These are phyloP conservation scores for Crenichthys baileyi DNA, from an alignment of 2,797 vertebrate species.

Conservation along the genomic window DNA sequence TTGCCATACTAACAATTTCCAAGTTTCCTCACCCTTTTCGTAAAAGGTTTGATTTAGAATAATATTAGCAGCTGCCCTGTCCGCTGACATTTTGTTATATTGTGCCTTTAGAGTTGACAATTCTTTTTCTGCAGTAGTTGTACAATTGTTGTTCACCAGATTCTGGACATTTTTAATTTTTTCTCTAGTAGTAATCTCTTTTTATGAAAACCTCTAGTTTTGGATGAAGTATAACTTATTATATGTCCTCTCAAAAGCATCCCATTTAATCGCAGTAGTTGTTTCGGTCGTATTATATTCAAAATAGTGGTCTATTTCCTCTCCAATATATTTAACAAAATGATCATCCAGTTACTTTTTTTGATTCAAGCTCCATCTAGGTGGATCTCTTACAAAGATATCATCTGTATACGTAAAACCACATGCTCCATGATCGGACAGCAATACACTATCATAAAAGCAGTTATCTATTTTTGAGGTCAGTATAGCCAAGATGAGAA, in stretches of 20 bases:
- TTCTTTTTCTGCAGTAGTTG: background rate
- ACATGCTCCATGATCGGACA: background rate
- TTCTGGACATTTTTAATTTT: background rate
- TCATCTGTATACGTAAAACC: background rate
- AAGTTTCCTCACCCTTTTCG: background rate
- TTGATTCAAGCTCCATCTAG: background rate
- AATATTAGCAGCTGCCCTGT: background rate
- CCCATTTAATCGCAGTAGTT: background rate
- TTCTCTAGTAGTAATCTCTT: background rate
- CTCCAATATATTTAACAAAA: background rate
- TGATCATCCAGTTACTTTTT: background rate
- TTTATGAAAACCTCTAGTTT: background rate
- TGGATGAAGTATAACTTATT: background rate
- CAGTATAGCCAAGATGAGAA: too few species aligned
- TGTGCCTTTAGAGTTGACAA: background rate
- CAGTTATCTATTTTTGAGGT: background rate
- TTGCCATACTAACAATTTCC: slow-evolving; percentile 3
- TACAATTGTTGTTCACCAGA: background rate
- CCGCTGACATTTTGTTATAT: background rate
- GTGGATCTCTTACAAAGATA: background rate
- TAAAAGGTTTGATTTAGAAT: slow-evolving; percentile 9
- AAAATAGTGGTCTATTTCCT: background rate
- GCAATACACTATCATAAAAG: background rate
- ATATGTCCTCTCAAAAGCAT: background rate
- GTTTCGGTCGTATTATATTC: background rate